These are phyloP conservation scores for Watersipora subatra DNA, from an alignment of 1,140 invertebrate genomes.

Conservation along the genomic window DNA sequence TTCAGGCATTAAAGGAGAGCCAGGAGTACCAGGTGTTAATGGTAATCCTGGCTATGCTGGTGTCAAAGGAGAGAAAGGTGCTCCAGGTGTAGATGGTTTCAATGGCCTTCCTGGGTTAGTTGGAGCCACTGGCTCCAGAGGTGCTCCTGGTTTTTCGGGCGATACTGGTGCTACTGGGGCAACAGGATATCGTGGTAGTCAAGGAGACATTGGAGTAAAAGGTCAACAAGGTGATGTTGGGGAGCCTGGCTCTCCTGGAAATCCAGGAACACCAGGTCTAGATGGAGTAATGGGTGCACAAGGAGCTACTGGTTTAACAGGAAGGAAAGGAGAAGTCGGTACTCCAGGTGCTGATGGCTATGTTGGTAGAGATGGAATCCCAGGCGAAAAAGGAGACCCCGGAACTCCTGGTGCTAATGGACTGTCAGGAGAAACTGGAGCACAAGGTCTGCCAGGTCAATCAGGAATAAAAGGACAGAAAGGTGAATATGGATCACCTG, in stretches of 20 bases:
- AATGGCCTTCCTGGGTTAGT: slow-evolving; percentile 18
- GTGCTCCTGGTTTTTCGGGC: slow-evolving; percentile 14
- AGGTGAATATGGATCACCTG: not conserved
- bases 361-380: not conserved
- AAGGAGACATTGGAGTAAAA: slow-evolving; percentile 3
- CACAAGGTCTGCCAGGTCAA: not conserved
- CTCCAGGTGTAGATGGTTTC: slow-evolving; percentile 16
- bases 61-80: slow-evolving; percentile 17
- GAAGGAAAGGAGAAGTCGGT: not conserved
- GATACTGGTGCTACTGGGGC: not conserved
- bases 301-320: slow-evolving; percentile 2
- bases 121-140: slow-evolving; percentile 18
- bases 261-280: not conserved
- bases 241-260: slow-evolving; percentile 1
- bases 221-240: slow-evolving; percentile 1
- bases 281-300: not conserved
- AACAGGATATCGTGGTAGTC: not conserved
- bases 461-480: not conserved
- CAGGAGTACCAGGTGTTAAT: slow-evolving; percentile 18
- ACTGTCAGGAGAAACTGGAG: not conserved
- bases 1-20: slow-evolving; percentile 34
- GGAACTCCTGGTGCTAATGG: not conserved
- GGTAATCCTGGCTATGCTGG: slow-evolving; percentile 23
- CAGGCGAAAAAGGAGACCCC: not conserved
- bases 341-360: not conserved